Base-by-base conservation (phyloP, 1,140 invertebrate species). In the Atta cephalotes region DNA sequence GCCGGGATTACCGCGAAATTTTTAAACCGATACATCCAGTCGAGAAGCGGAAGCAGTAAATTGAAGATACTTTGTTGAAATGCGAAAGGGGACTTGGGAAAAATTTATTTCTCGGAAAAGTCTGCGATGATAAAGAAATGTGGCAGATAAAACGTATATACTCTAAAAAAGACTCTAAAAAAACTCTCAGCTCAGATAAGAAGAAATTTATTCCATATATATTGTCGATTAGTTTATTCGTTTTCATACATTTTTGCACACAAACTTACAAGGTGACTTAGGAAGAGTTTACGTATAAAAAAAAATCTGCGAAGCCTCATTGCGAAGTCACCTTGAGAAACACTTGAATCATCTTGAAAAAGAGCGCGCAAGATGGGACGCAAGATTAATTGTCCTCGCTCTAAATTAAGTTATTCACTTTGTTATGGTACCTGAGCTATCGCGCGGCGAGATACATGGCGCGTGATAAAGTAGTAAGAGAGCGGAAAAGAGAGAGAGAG, bases 371-470 rank as follows among this genome's bases (percentile, higher is more conserved):
- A 85, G 76, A 68, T 71, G 35, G 51, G 53, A 60, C 77, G 51
- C 60, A 71, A 88, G 82, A 85, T 85, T 79, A 77, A 88, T 88
- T 68, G 87, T 79, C 74, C 53, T 31, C 63, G 62, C 49, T 66
- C 56, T 79, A 85, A 88, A 88, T 86, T 74, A 78, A 89, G 56
- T 86, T 85, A 88, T 88, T 86, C 51, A 58, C 76, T 89, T 85
- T 70, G 39, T 74, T 84, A 76, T 76, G 70, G 53, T 76, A 74
- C 77, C 74, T 71, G 53, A 85, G 65, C 70, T 63, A 76, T 21
- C 87, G 87, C 58, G n/a, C 28, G 72, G 51, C 74, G 39, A 70
- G 62, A 45, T 68, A 89, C 87, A 62, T 88, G 51, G 88, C 62
- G 87, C 87, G 60, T 79, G 53, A 85, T 66, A 71, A 85, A 88